These are phyloP conservation scores for Eutrigla gurnardus DNA, from an alignment of 2,797 vertebrate genomes.

Conservation along the genomic window DNA sequence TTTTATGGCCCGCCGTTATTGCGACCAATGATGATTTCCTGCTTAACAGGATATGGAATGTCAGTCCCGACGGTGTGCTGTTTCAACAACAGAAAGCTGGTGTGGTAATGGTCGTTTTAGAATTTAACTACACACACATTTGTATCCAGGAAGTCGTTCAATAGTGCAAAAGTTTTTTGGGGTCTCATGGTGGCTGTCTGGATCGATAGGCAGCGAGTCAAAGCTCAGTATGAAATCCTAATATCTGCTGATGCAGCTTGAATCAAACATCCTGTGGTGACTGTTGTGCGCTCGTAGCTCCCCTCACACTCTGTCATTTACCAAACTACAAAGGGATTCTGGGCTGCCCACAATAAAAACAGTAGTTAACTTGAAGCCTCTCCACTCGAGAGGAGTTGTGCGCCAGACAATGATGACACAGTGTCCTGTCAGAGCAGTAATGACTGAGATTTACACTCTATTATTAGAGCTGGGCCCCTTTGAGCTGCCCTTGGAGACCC, in stretches of 20 bases:
- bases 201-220: constrained; percentile 43
- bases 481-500: constrained; percentile 75
- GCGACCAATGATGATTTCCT: constrained; percentile 74
- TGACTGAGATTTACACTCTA: constrained; percentile 82
- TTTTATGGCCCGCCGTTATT: constrained; percentile 77
- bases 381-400: constrained; percentile 67
- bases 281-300: constrained; percentile 36
- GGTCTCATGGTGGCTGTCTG: constrained; percentile 37
- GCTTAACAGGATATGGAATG: constrained; percentile 75
- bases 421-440: constrained; percentile 80
- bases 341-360: constrained; percentile 67
- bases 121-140: constrained; percentile 39
- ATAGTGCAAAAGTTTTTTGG: constrained; percentile 30
- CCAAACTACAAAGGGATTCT: constrained; percentile 59
- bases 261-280: constrained; percentile 46
- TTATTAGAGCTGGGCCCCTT: constrained; percentile 82
- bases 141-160: constrained; percentile 37
- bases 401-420: constrained; percentile 80
- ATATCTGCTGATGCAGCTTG: constrained; percentile 35
- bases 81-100: constrained; percentile 21
- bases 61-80: constrained; percentile 56
- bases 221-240: constrained; percentile 45
- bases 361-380: constrained; percentile 73
- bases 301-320: constrained; percentile 61
- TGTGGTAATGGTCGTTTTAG: constrained; percentile 23